Evolutionary conservation across 2,113 vertebrate genomes (phyloP).

Genomic region (Pangasianodon hypophthalmus): DNA sequence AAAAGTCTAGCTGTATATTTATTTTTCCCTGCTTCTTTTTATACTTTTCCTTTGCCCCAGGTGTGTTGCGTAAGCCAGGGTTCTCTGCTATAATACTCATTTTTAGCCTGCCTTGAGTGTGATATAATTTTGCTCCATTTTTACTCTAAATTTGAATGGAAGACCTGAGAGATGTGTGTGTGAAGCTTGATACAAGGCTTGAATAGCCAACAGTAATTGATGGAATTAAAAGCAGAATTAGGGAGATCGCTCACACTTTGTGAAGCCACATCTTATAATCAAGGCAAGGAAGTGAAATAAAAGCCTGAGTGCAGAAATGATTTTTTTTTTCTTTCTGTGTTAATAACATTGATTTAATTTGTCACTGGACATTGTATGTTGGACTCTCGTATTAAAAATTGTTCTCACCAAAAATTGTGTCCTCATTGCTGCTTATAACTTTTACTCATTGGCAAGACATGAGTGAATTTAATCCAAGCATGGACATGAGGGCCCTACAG

Average conservation of each 20-base stretch:
- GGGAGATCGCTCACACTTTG: background rate
- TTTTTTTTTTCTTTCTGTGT: constrained; percentile 1
- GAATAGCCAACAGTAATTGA: background rate
- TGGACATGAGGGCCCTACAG: background rate
- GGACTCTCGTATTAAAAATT: background rate
- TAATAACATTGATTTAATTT: background rate
- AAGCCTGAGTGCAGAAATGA: background rate
- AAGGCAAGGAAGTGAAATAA: background rate
- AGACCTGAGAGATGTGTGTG: background rate
- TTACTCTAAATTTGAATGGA: background rate
- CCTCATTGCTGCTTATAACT: background rate
- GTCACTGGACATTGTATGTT: background rate
- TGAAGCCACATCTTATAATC: background rate
- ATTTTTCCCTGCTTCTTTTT: constrained; percentile 1
- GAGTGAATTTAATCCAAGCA: background rate
- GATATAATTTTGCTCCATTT: background rate
- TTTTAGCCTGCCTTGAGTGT: background rate
- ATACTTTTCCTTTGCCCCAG: background rate
- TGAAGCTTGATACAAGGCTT: background rate
- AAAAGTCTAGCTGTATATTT: background rate
- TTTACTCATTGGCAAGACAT: background rate
- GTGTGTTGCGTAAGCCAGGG: background rate
- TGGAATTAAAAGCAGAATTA: background rate
- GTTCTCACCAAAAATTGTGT: background rate
- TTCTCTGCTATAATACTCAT: background rate